Evolutionary conservation across 64 coral and sea anemone genomes (phyloP).

Genomic region (Pachyseris speciosa): DNA sequence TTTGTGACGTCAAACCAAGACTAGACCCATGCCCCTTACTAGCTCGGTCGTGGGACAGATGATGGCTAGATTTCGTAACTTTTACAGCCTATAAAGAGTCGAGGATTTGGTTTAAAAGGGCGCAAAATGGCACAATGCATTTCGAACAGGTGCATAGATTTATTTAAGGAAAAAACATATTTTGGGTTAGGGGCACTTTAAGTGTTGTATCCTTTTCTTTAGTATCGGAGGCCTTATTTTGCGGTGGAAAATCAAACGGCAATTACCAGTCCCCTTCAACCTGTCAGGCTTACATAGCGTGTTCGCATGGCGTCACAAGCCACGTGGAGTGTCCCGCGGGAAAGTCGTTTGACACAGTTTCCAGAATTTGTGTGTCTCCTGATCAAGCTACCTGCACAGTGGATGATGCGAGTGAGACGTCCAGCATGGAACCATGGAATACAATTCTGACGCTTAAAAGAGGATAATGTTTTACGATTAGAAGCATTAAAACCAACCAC

Average conservation of each 20-base stretch:
- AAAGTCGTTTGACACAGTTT: conserved; percentile 23
- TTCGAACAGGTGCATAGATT: too few relatives aligned
- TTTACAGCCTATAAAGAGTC: too few relatives aligned
- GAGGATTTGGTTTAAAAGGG: too few relatives aligned
- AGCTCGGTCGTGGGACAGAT: too few relatives aligned
- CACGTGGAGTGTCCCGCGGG: conserved; percentile 44
- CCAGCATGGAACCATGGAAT: neutral
- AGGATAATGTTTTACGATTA: neutral
- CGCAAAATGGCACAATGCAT: too few relatives aligned
- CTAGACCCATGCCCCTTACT: too few relatives aligned
- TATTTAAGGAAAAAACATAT: too few relatives aligned
- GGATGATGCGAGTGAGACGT: neutral
- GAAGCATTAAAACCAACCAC: too few relatives aligned
- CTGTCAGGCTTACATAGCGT: conserved; percentile 42
- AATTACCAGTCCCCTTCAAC: conserved; percentile 32
- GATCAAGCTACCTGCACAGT: neutral
- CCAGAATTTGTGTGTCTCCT: neutral
- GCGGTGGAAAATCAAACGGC: conserved; percentile 46
- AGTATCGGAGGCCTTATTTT: conserved; percentile 45
- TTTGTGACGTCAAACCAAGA: too few relatives aligned
- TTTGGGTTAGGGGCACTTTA: neutral
- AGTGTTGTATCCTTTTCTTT: neutral
- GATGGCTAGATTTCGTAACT: too few relatives aligned
- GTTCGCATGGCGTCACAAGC: conserved; percentile 41
- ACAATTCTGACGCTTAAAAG: neutral